Evolutionary conservation across 2,888 invertebrate genomes (phyloP).

Genomic region (Trachelus troglodyta): DNA sequence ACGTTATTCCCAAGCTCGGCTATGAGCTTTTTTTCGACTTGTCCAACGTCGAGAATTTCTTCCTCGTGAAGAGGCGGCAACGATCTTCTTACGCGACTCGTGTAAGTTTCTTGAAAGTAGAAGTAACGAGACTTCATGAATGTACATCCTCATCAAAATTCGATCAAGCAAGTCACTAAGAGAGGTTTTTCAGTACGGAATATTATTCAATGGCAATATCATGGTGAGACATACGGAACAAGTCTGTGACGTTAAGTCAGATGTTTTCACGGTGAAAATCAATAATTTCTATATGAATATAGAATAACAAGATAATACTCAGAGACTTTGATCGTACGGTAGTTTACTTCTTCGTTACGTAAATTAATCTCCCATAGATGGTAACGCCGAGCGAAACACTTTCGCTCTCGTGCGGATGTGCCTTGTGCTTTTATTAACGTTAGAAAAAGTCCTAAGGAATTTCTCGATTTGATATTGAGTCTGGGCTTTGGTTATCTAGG

Average conservation of each 20-base stretch:
- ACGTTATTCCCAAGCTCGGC: conserved; percentile 81
- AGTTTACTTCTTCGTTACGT: conserved; percentile 33
- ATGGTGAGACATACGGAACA: not conserved
- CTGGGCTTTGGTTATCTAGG: not conserved
- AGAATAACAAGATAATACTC: not conserved
- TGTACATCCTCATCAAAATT: not conserved
- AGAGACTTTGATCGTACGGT: not conserved
- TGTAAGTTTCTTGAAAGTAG: conserved; percentile 75
- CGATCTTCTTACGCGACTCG: conserved; percentile 73
- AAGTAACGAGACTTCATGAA: not conserved
- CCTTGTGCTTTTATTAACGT: not conserved
- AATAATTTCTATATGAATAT: not conserved
- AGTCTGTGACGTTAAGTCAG: not conserved
- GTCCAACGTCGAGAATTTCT: conserved; percentile 73
- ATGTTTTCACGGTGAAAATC: not conserved
- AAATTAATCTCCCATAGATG: conserved; percentile 25
- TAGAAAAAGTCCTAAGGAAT: not conserved
- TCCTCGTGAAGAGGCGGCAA: conserved; percentile 59
- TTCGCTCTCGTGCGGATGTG: conserved; percentile 48
- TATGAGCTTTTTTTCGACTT: conserved; percentile 84
- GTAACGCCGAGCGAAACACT: conserved; percentile 53
- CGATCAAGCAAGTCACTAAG: not conserved
- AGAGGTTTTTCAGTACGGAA: not conserved
- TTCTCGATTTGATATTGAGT: not conserved
- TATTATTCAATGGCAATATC: not conserved